Conservation (phyloP, 2,888 invertebrate species). For the Enchytraeus crypticus region DNA sequence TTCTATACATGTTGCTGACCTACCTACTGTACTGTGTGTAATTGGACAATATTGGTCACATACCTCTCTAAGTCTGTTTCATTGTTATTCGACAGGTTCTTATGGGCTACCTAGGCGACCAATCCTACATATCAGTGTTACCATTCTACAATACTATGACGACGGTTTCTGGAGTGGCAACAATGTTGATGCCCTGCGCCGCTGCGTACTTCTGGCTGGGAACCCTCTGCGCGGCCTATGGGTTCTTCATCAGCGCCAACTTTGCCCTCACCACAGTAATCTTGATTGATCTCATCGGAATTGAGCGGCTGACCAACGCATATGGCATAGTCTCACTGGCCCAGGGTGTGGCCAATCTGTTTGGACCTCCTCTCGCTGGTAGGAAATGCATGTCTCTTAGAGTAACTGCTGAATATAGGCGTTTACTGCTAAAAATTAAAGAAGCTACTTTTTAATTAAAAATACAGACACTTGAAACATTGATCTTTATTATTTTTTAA, state of each 20-base stretch:
- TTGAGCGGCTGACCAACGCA: conserved; percentile 81
- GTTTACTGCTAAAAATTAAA: not conserved
- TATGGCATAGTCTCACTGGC: conserved; percentile 78
- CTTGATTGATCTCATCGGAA: conserved; percentile 76
- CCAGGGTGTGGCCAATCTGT: conserved; percentile 78
- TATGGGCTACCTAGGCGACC: conserved; percentile 81
- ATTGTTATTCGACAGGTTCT: conserved; percentile 39
- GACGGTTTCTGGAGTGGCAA: conserved; percentile 46
- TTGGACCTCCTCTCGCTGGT: conserved; percentile 86
- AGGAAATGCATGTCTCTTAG: not conserved
- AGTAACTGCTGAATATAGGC: too few relatives aligned
- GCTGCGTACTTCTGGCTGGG: conserved; percentile 31
- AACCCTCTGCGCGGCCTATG: conserved; percentile 55
- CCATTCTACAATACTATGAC: conserved; percentile 74
- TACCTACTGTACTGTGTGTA: not conserved
- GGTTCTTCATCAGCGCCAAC: conserved; percentile 81
- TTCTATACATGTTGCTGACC: too few relatives aligned
- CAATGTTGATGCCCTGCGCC: conserved; percentile 37
- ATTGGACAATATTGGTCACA: not conserved
- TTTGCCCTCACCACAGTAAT: conserved; percentile 84
- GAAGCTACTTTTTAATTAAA: not conserved
- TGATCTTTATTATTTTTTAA: not conserved
- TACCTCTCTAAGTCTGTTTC: not conserved
- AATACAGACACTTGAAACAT: not conserved
- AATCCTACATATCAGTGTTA: conserved; percentile 68